phyloP scores from a whole-genome alignment of 92 coral and sea anemone genomes.

The Muricea muricata region DNA sequence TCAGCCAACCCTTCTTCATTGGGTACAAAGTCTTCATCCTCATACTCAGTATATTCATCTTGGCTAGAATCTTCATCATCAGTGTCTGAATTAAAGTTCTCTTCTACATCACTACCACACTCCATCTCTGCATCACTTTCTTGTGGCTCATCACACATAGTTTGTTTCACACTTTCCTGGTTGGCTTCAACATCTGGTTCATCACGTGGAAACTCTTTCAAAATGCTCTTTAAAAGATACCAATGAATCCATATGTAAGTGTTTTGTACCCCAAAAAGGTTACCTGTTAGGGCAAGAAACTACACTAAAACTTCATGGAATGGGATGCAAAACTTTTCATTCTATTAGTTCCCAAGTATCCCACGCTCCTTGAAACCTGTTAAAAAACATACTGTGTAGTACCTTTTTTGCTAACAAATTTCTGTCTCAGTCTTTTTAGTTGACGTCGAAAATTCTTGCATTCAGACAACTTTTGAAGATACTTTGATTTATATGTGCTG shows the following conservation, averaged over 20 bases:
- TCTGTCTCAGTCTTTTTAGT: neutral
- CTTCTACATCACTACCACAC: neutral
- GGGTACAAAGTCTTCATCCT: too few relatives aligned
- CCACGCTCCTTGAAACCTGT: neutral
- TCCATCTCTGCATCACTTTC: neutral
- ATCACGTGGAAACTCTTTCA: neutral
- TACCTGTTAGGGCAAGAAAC: neutral
- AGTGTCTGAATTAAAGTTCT: neutral
- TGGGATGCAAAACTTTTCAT: neutral
- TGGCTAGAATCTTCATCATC: neutral
- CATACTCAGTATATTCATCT: too few relatives aligned
- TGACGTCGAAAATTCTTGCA: neutral
- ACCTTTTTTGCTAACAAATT: neutral
- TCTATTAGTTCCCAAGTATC: too few relatives aligned
- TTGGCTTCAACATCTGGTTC: neutral
- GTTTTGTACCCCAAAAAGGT: neutral
- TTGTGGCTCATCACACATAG: neutral
- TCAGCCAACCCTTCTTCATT: neutral
- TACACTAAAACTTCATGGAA: neutral
- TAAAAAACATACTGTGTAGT: neutral
- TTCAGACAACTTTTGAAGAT: constrained; percentile 1
- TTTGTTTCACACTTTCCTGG: neutral
- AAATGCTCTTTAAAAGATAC: neutral
- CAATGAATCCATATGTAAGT: neutral
- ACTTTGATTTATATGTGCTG: neutral